These are phyloP conservation scores for Drosophila diplacantha DNA, from an alignment of 2,888 invertebrate species.

Conservation along the genomic window DNA sequence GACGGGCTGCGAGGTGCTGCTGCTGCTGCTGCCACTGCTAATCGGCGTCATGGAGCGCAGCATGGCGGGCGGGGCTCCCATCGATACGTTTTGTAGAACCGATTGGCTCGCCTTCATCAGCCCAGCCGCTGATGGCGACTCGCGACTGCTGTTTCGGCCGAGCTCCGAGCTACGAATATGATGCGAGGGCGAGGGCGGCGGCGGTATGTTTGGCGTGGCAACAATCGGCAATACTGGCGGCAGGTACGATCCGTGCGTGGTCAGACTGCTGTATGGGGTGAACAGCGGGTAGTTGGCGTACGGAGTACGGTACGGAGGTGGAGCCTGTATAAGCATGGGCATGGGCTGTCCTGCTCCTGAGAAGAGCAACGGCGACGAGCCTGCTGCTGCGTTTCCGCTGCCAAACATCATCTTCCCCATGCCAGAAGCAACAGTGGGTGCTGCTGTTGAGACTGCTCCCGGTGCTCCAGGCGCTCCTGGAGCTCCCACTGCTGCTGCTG, in stretches of 20 bases:
- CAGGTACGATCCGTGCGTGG: slow-evolving; percentile 87
- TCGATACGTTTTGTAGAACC: slow-evolving; percentile 13
- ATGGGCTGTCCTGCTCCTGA: slow-evolving; percentile 51
- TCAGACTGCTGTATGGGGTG: slow-evolving; percentile 87
- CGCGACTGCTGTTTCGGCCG: slow-evolving; percentile 75
- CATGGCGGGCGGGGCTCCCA: slow-evolving; percentile 15
- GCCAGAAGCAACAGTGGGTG: slow-evolving; percentile 15
- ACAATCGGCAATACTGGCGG: slow-evolving; percentile 78
- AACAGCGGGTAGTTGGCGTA: slow-evolving; percentile 81
- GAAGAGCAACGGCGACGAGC: slow-evolving; percentile 53
- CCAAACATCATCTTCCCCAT: slow-evolving; percentile 49
- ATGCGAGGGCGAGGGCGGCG: slow-evolving; percentile 79
- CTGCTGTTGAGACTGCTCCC: slow-evolving; percentile 1
- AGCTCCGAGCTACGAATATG: slow-evolving; percentile 79
- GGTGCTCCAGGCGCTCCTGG: slow-evolving; percentile 15
- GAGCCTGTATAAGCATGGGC: slow-evolving; percentile 74
- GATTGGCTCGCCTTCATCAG: slow-evolving; percentile 43
- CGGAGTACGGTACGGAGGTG: slow-evolving; percentile 75
- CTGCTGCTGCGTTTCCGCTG: slow-evolving; percentile 25
- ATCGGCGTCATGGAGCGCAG: slow-evolving; percentile 57
- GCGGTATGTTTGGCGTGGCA: slow-evolving; percentile 82
- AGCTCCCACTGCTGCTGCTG: slow-evolving; percentile 30
- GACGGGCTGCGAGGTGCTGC: slow-evolving; percentile 48
- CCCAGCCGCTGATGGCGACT: slow-evolving; percentile 59
- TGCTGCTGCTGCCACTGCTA: slow-evolving; percentile 38